Conservation (phyloP, 2,888 invertebrate genomes). For the Callyntrura sp. region DNA sequence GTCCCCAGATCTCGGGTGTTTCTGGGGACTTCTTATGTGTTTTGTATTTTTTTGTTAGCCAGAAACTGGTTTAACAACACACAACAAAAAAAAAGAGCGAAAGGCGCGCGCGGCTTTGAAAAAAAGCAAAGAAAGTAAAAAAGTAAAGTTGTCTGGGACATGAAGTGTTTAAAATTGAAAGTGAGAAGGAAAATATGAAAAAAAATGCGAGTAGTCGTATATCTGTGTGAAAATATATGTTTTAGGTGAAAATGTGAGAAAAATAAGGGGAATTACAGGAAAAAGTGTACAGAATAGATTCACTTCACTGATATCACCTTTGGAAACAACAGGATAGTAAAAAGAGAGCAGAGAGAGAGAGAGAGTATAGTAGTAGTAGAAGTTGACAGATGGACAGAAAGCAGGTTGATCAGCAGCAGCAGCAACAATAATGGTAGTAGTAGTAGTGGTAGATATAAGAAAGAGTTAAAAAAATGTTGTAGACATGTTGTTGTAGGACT, state of each 20-base stretch:
- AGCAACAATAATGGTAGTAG: too few species aligned
- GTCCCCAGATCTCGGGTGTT: too few species aligned
- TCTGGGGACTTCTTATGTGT: too few species aligned
- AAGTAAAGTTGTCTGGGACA: background rate
- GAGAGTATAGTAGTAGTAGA: slow-evolving; percentile 33
- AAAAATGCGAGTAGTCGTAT: too few species aligned
- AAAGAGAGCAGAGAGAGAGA: background rate
- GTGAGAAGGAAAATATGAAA: slow-evolving; percentile 13
- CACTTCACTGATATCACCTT: slow-evolving; percentile 80
- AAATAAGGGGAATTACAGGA: background rate
- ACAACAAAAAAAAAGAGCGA: background rate
- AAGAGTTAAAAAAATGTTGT: slow-evolving; percentile 25
- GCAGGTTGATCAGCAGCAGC: slow-evolving; percentile 51
- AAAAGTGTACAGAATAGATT: slow-evolving; percentile 44
- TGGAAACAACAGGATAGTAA: slow-evolving; percentile 45
- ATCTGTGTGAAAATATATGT: slow-evolving; percentile 1
- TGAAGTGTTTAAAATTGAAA: slow-evolving; percentile 26
- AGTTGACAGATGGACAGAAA: slow-evolving; percentile 79
- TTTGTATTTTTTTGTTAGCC: background rate
- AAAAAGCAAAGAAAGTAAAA: slow-evolving; percentile 47
- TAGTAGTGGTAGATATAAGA: too few species aligned
- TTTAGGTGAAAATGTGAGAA: background rate
- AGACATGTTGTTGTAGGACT: slow-evolving; percentile 52
- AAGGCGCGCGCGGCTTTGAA: background rate
- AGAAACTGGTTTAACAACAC: background rate